These are phyloP conservation scores for Geotrupes spiniger DNA, from an alignment of 2,888 invertebrate species.

Conservation along the genomic window DNA sequence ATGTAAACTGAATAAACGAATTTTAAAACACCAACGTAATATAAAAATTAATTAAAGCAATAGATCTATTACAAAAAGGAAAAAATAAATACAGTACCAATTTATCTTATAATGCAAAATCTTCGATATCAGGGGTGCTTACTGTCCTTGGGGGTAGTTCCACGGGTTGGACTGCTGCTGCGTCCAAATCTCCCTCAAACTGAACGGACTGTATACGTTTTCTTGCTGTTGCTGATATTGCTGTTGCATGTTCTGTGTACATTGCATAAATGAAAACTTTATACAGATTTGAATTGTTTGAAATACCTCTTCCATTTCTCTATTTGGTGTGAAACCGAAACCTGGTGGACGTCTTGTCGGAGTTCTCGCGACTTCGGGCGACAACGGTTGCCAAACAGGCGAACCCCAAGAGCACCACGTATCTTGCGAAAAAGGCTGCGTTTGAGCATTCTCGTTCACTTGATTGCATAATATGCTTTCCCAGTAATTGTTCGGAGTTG, in stretches of 20 bases:
- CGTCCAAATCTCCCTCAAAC: constrained; percentile 48
- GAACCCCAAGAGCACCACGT: constrained; percentile 46
- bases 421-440: constrained; percentile 13
- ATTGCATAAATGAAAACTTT: neutral
- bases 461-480: constrained; percentile 44
- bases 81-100: constrained; percentile 12
- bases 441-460: constrained; percentile 44
- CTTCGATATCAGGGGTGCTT: constrained; percentile 8
- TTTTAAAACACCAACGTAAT: too few species aligned
- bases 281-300: neutral
- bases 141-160: constrained; percentile 40
- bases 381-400: constrained; percentile 48
- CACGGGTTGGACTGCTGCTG: constrained; percentile 46
- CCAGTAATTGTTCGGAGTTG: constrained; percentile 25
- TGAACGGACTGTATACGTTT: constrained; percentile 47
- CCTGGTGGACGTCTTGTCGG: constrained; percentile 48
- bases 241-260: constrained; percentile 4
- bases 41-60: neutral
- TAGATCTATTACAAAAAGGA: neutral
- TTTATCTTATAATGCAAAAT: constrained; percentile 21
- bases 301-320: constrained; percentile 30
- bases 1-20: too few species aligned
- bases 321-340: constrained; percentile 43
- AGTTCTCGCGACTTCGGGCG: constrained; percentile 38
- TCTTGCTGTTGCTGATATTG: constrained; percentile 24